Percentiles rank a stretch among this genome's conserved stretches.
Evolutionary conservation across 2,113 vertebrate genomes (phyloP).

Genomic region (Blennius ocellaris): DNA sequence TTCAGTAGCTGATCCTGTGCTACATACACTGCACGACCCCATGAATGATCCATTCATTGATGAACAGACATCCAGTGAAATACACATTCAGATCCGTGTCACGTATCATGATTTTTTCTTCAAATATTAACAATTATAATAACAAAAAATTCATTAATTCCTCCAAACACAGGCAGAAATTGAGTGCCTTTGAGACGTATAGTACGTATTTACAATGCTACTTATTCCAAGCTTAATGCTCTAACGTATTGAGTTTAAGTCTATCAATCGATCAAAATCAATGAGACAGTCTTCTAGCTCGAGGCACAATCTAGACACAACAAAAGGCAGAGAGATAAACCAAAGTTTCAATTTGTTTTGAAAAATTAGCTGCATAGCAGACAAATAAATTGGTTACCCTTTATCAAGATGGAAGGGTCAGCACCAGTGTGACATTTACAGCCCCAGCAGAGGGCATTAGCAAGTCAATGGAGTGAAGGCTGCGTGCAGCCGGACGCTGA

Average conservation of each 20-base stretch:
- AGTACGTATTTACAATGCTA: too few species aligned
- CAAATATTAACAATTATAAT: too few species aligned
- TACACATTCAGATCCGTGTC: too few species aligned
- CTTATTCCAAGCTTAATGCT: too few species aligned
- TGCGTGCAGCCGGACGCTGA: constrained; percentile 5
- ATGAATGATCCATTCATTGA: too few species aligned
- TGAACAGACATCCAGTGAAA: too few species aligned
- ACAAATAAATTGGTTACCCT: neutral
- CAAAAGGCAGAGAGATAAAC: constrained; percentile 6
- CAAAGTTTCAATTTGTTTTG: constrained; percentile 5
- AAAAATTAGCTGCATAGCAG: neutral
- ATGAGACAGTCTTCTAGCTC: constrained; percentile 7
- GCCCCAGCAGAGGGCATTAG: constrained; percentile 43
- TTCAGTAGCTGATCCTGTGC: too few species aligned
- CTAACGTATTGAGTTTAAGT: neutral
- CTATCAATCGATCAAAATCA: constrained; percentile 29
- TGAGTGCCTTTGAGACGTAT: too few species aligned
- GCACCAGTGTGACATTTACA: constrained; percentile 20
- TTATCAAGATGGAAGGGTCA: constrained; percentile 24
- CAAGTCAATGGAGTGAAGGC: constrained; percentile 33
- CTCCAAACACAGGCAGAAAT: too few species aligned
- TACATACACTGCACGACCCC: too few species aligned
- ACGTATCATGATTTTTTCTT: too few species aligned
- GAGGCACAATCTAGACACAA: constrained; percentile 4
- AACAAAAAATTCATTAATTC: too few species aligned